A percentile compares a stretch with the other conserved stretches of the same genome.
These are phyloP conservation scores for Drosophila pseudotalamancana DNA, from an alignment of 2,888 invertebrate genomes.

Conservation along the genomic window DNA sequence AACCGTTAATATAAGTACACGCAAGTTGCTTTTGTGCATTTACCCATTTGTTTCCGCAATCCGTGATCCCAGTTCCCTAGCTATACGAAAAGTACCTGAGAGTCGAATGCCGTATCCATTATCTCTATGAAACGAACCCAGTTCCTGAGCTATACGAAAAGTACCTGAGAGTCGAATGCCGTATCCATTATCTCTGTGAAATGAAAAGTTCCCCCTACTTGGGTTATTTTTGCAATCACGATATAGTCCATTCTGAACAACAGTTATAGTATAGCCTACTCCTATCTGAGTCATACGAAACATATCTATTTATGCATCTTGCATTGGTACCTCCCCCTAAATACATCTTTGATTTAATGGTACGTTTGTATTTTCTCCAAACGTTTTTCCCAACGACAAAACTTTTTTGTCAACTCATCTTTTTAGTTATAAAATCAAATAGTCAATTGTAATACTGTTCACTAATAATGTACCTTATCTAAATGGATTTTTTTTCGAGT, in stretches of 20 bases:
- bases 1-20: conserved; percentile 26
- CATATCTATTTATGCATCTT: conserved; percentile 4
- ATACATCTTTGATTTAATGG: background rate
- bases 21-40: conserved; percentile 40
- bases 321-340: background rate
- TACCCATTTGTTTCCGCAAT: conserved; percentile 31
- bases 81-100: conserved; percentile 10
- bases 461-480: too few relatives aligned
- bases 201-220: conserved; percentile 30
- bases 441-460: too few relatives aligned
- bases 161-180: conserved; percentile 3
- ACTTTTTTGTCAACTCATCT: conserved; percentile 1
- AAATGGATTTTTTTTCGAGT: too few relatives aligned
- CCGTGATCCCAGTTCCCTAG: conserved; percentile 8
- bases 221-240: conserved; percentile 7
- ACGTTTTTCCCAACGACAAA: conserved; percentile 9
- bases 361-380: too few relatives aligned
- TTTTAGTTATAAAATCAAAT: background rate
- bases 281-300: conserved; percentile 19
- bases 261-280: too few relatives aligned
- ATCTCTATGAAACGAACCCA: conserved; percentile 27
- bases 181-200: conserved; percentile 9
- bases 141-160: conserved; percentile 9
- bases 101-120: conserved; percentile 5
- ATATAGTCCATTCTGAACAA: conserved; percentile 8